These are phyloP conservation scores for Myiopsitta monachus DNA, from an alignment of 2,113 vertebrate species.

Conservation along the genomic window DNA sequence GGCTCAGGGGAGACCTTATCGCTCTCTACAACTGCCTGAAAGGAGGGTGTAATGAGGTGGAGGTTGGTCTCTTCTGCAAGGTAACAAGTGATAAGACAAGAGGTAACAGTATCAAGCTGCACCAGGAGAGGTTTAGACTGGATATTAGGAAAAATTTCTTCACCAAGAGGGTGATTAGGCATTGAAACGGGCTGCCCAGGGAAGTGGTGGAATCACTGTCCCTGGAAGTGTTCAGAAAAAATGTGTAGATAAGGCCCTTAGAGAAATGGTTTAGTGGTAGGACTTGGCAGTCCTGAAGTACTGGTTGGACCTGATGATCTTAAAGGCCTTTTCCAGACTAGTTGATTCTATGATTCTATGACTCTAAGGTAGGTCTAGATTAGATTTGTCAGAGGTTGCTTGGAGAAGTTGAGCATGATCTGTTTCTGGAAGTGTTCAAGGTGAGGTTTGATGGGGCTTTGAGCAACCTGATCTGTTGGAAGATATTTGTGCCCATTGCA, in stretches of 20 bases:
- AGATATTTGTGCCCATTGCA: not conserved
- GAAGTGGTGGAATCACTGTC: no score
- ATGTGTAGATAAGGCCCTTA: not conserved
- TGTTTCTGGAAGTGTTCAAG: not conserved
- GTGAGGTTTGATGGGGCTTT: not conserved
- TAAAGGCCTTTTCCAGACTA: not conserved
- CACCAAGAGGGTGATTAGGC: rapidly evolving
- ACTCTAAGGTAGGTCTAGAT: not conserved
- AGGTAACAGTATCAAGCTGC: not conserved
- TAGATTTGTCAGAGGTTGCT: not conserved
- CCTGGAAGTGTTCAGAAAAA: not conserved
- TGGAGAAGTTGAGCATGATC: not conserved
- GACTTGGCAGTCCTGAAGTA: not conserved
- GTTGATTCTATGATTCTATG: not conserved
- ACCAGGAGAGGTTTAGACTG: not conserved
- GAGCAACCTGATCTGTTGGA: not conserved
- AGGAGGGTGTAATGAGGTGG: no score
- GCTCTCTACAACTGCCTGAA: not conserved
- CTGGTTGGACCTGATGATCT: not conserved
- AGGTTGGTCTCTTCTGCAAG: not conserved
- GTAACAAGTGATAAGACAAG: not conserved
- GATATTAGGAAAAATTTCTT: not conserved
- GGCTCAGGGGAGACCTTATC: not conserved
- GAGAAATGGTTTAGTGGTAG: not conserved
- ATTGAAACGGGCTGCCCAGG: not conserved